Evolutionary conservation across 2,888 invertebrate genomes (phyloP), one percentile per base, ranked within the genome.

Genomic region (Amaurobius ferox): DNA sequence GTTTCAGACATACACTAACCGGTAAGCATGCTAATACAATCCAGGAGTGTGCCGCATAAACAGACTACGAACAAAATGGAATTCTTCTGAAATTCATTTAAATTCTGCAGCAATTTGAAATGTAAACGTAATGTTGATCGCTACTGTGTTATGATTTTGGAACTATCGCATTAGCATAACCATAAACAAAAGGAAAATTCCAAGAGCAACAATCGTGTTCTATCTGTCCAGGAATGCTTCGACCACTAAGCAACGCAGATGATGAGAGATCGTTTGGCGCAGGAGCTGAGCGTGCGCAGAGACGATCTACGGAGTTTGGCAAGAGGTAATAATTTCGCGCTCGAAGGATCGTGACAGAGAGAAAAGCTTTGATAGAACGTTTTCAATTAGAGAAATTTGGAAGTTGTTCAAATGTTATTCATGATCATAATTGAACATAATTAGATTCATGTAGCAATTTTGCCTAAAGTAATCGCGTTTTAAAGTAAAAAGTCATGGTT

Each of bases 261-360:
- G 74, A 70, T 66, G 28, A 55, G 73, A 29, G 72, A 83, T 83
- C 71, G 74, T 76, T 83, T 83, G 71, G 62, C 35, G 77, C 76
- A 83, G 81, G 76, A 81, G 76, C 19, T 70, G 70, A 44, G 81
- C 81, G 55, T 71, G 83, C 83, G 83, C 77, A 62, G 1, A 35
- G 16, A n/a, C 26, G 6, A 40, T 62, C 67, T 81, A 70, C 44
- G 32, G 74, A 74, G 73, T 19, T 68, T 62, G 13, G 72, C 64
- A 68, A 64, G 70, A 64, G 23, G 79, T 61, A 62, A 62, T n/a
- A 44, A 16, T 7, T 44, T 71, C n/a, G 28, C 44, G 29, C 44
- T 16, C 35, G 6, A 44, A 44, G 16, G 16, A 16, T 11, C 16
- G 9, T 16, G 16, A 9, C 11, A 11, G 11, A 2, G 16, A n/a